Base-by-base conservation (phyloP, 1,140 invertebrate species). In the Wiebesia pumilae region DNA sequence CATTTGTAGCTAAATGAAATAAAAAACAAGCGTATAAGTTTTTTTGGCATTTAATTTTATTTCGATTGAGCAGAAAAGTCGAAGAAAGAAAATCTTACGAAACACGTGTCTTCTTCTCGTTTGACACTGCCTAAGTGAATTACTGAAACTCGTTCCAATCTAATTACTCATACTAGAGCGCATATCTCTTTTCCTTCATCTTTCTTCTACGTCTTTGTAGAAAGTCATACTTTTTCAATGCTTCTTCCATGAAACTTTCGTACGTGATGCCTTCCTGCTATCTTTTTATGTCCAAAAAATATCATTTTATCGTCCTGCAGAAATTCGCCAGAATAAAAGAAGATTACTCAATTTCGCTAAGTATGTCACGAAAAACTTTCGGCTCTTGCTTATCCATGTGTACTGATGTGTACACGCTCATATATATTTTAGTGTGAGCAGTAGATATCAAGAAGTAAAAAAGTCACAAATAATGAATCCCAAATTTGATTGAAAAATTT, bases 81-180 rank as follows among this genome's bases (percentile, higher is more conserved):
- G 16, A 54, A 54, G 16, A 54, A 54, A 30, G 24, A 16, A 9
- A 10, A 30, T 51, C 3, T 9, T 27, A 35, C 4, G 30, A 62
- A 62, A 77, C 82, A 84, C 82, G 75, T 80, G 77, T 85, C 77
- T n/a, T n/a, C 33, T 38, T 24, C 51, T 51, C 16, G 73, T n/a
- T 69, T 75, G 69, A 81, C 80, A 43, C 51, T 54, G 16, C 19
- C 38, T 83, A 85, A 85, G 84, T 80, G 62, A 85, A 40, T 85
- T 80, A 85, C 62, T 7, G 24, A 40, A 85, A 79, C 62, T 85
- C 40, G 40, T 78, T 67, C 30, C 16, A 30, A 85, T 80, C 77
- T 85, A 80, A 77, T 85, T 85, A 71, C 75, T 85, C 80, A 3
- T 54, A 54, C 16, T 9, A 16, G 16, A 16, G 16, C 51, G 16